Base-by-base conservation (phyloP, 92 coral and sea anemone genomes). In the Zoanthus sansibaricus region DNA sequence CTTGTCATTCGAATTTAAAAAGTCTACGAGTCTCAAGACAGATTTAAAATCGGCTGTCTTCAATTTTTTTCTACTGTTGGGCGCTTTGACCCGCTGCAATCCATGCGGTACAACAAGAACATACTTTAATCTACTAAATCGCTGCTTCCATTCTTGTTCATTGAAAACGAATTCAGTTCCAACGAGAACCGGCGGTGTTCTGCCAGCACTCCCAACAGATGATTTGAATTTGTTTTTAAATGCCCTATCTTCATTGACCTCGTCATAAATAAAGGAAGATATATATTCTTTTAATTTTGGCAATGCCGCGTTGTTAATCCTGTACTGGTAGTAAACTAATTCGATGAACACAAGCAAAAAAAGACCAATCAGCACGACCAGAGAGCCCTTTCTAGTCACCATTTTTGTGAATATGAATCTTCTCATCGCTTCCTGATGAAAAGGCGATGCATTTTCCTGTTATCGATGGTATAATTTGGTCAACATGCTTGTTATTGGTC, bases 341-440 rank as follows among this genome's bases (percentile, higher is more conserved):
- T 80, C 64, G 75, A 80, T 13, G 47, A 80, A 80, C 61, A 80
- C 70, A 9, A 80, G 13, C 48, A 49, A 20, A 25, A 71, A 56
- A 21, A 80, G 85, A 25, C 85, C 21, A 13, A 80, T 46, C 17
- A 80, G 70, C 75, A 80, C 85, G 20, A 80, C 45, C 15, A 80
- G 18, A 25, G 85, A 62, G 45, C 85, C 85, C 32, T 45, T 80
- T 80, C 75, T 80, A 54, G 61, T 80, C 61, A 62, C 85, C 85
- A 80, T 80, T 80, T 58, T 80, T 45, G 74, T 21, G 0, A 80
- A 44, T 20, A 62, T 1, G 25, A 49, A 56, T 80, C 75, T 80
- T 14, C 21, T 64, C 85, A 80, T 80, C 20, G 74, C 85, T 45
- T n/a, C 71, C 49, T 32, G 52, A 9, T n/a, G 21, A 62, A 20